These are phyloP conservation scores for Coracias cyanogaster DNA, from an alignment of 2,797 vertebrate species.

Conservation along the genomic window DNA sequence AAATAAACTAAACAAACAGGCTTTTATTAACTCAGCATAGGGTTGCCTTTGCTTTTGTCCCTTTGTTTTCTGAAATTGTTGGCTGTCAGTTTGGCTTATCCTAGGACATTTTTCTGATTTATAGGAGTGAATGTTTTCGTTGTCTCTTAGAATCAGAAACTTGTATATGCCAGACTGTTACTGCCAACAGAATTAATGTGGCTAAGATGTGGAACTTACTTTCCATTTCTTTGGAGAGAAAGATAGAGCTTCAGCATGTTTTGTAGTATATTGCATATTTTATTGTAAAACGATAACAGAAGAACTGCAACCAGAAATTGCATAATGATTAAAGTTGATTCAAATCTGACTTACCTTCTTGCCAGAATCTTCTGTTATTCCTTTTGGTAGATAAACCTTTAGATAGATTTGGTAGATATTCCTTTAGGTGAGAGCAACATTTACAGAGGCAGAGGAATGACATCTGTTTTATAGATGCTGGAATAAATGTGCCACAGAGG, in stretches of 20 bases:
- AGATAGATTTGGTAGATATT: too few relatives aligned
- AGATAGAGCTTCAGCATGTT: background rate
- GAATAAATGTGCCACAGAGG: slow-evolving; percentile 37
- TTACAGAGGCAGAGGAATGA: background rate
- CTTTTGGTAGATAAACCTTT: background rate
- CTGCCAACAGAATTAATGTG: background rate
- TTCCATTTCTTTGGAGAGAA: background rate
- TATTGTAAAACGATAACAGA: background rate
- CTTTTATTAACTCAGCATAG: background rate
- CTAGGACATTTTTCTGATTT: background rate
- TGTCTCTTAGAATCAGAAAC: background rate
- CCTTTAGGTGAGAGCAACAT: background rate
- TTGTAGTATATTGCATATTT: background rate
- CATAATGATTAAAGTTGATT: background rate
- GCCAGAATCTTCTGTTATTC: background rate
- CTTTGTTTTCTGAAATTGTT: slow-evolving; percentile 3
- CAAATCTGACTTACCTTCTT: background rate
- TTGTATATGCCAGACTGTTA: background rate
- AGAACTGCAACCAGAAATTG: background rate
- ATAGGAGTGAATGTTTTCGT: background rate
- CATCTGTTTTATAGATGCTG: slow-evolving; percentile 36
- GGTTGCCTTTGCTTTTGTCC: background rate
- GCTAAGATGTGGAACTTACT: background rate
- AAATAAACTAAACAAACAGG: background rate
- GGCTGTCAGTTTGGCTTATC: background rate